Evolutionary conservation across 2,888 invertebrate genomes (phyloP), one percentile per base, ranked within the genome.

Genomic region (Ornithoptera alexandrae): DNA sequence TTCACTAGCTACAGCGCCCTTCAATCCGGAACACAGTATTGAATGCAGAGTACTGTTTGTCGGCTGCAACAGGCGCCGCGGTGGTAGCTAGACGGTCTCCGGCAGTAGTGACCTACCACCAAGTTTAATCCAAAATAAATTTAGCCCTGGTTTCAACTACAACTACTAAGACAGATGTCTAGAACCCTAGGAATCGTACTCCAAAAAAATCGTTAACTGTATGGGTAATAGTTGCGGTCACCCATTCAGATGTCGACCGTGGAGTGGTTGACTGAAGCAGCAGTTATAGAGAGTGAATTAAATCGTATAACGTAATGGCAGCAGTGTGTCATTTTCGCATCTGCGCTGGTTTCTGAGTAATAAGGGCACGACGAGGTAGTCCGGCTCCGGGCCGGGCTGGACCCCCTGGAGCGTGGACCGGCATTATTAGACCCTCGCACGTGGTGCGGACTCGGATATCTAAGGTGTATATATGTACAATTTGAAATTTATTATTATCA

Each of bases 321-420:
- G 18, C 20, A 56, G 24, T 62, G 59, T 46, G 57, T 56, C 18
- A 62, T 61, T 67, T 42, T 62, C 50, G 57, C 70, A 70, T 70
- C 66, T 67, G 70, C 56, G 17, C n/a, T 53, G 58, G 36, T 50
- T 62, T 67, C 50, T n/a, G 5, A 18, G 62, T 70, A 50, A 59
- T 36, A 56, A 56, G 46, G 60, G 53, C 56, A 69, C 68, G 60
- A 63, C 63, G 22, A 68, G 60, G 59, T 59, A 68, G 68, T 63
- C 53, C 22, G 20, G 30, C n/a, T 17, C 60, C 18, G 22, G 24
- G 22, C 42, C 8, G 30, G 18, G 10, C 62, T 36, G 58, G 56
- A 56, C 67, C 63, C 63, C 70, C 70, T 42, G 67, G 30, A 10
- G 70, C 17, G 64, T 56, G 56, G 60, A 42, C 59, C 59, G 20